Conservation (phyloP, 1,140 invertebrate species). For the Anastatus disparis region DNA sequence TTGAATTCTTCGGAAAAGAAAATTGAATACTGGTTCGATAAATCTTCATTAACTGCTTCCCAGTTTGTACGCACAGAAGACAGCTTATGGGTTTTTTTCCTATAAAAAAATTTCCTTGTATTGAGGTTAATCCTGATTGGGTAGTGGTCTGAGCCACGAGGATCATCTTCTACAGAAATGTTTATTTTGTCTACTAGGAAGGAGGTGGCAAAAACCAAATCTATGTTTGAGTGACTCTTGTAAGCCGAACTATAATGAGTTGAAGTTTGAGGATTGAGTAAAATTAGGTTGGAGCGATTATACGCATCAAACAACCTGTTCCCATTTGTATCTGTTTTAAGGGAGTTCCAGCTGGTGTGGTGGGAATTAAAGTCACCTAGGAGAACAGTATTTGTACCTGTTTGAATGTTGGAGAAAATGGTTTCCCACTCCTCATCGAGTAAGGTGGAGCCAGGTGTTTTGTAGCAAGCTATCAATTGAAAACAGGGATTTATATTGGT, state of each 20-base stretch:
- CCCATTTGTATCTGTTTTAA: conserved; percentile 10
- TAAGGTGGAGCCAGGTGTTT: not conserved
- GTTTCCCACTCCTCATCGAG: not conserved
- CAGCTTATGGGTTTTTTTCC: not conserved
- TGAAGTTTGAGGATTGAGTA: too few relatives aligned
- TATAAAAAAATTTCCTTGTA: not conserved
- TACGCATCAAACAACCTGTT: not conserved
- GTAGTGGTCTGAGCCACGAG: not conserved
- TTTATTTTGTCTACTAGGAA: not conserved
- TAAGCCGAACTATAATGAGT: too few relatives aligned
- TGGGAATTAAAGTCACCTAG: conserved; percentile 38
- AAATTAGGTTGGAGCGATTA: too few relatives aligned
- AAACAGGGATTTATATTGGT: not conserved
- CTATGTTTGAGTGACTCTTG: not conserved
- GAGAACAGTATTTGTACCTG: not conserved
- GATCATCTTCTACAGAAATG: not conserved
- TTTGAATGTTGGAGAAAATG: not conserved
- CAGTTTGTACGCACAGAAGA: not conserved
- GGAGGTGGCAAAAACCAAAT: not conserved
- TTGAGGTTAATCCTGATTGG: not conserved
- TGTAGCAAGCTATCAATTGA: not conserved
- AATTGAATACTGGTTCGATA: not conserved
- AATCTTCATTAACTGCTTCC: not conserved
- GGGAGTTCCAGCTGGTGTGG: conserved; percentile 26
- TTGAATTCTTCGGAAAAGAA: not conserved